phyloP scores from a whole-genome alignment of 2,888 invertebrate species.

The Sinodicranocentrus sp. region DNA sequence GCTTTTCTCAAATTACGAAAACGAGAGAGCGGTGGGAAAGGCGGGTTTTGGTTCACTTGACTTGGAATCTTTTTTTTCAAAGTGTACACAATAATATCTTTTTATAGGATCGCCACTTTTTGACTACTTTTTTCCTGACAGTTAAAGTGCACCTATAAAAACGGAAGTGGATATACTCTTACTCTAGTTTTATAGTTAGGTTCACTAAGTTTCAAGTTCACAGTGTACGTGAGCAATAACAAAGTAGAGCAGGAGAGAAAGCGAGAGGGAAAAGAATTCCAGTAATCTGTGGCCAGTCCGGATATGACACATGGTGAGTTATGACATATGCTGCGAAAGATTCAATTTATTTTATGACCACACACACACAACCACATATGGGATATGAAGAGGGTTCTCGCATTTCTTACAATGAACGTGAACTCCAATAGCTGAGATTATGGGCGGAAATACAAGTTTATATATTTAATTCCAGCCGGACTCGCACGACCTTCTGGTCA shows the following conservation, averaged over 20 bases:
- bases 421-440: background rate
- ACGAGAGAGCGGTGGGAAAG: background rate
- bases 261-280: constrained; percentile 33
- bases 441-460: background rate
- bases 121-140: too few relatives aligned
- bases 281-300: constrained; percentile 51
- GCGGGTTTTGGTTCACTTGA: constrained; percentile 19
- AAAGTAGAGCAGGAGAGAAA: constrained; percentile 14
- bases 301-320: constrained; percentile 70
- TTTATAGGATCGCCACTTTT: too few relatives aligned
- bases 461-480: constrained; percentile 30
- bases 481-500: too few relatives aligned
- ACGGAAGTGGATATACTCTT: background rate
- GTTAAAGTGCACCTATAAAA: too few relatives aligned
- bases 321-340: constrained; percentile 71
- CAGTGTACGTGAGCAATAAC: constrained; percentile 8
- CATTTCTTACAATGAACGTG: background rate
- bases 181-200: background rate
- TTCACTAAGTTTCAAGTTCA: constrained; percentile 17
- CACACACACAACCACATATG: background rate
- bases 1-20: background rate
- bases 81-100: background rate
- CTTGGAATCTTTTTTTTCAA: background rate
- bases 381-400: constrained; percentile 20
- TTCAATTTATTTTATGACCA: constrained; percentile 73